Conservation (phyloP, 2,113 vertebrate species). For the Aegotheles bennettii region DNA sequence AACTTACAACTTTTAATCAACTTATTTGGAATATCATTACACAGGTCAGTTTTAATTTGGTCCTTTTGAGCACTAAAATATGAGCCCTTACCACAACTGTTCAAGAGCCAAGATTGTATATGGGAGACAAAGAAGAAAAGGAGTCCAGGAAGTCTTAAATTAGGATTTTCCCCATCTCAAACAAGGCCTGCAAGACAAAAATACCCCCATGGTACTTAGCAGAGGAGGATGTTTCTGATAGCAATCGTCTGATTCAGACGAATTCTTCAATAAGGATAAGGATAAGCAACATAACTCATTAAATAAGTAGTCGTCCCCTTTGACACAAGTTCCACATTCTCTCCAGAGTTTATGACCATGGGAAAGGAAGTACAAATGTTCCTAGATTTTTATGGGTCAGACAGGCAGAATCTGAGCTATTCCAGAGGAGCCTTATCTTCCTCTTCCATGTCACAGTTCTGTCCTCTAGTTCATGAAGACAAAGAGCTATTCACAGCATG, state of each 20-base stretch:
- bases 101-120: not conserved
- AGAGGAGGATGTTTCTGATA: slow-evolving; percentile 39
- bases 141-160: slow-evolving; percentile 33
- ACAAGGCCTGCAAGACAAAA: not conserved
- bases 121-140: not conserved
- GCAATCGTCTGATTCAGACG: slow-evolving; percentile 29
- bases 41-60: not conserved
- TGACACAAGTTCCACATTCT: slow-evolving; percentile 47
- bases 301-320: slow-evolving; percentile 23
- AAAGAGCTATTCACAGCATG: not conserved
- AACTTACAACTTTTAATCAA: not conserved
- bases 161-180: not conserved
- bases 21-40: not conserved
- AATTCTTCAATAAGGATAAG: slow-evolving; percentile 32
- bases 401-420: slow-evolving; percentile 31
- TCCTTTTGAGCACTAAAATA: not conserved
- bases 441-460: not conserved
- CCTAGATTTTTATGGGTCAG: slow-evolving; percentile 29
- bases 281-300: slow-evolving; percentile 52
- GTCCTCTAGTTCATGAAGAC: not conserved
- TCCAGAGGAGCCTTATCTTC: slow-evolving; percentile 41
- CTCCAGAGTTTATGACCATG: slow-evolving; percentile 54
- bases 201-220: not conserved
- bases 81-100: not conserved
- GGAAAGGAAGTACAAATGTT: slow-evolving; percentile 55